Percentiles rank a stretch among this genome's conserved stretches.
Evolutionary conservation across 2,888 invertebrate genomes (phyloP).

Genomic region (Capitulum mitella): DNA sequence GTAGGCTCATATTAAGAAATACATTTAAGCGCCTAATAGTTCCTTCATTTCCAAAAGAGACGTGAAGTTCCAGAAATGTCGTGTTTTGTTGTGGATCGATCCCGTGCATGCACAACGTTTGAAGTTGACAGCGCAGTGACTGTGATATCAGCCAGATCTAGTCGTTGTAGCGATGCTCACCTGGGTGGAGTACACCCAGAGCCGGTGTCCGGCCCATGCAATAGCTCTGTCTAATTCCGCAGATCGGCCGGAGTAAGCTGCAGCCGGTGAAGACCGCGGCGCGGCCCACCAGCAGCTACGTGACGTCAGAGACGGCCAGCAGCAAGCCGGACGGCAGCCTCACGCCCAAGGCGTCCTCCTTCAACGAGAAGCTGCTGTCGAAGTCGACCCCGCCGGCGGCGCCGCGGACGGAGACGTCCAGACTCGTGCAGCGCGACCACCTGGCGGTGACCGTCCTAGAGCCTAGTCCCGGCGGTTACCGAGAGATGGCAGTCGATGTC

Average conservation of each 20-base stretch:
- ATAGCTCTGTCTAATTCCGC: background rate
- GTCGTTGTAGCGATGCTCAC: background rate
- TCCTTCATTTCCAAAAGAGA: too few species aligned
- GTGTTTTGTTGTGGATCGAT: too few species aligned
- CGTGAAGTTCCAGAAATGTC: too few species aligned
- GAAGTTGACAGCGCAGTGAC: too few species aligned
- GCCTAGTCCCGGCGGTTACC: background rate
- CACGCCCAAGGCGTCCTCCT: slow-evolving; percentile 32
- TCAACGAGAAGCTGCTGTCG: slow-evolving; percentile 34
- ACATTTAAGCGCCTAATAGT: too few species aligned
- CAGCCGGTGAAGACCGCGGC: background rate
- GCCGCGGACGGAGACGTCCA: slow-evolving; percentile 32
- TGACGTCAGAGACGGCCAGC: background rate
- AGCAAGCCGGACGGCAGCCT: background rate
- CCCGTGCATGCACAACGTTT: too few species aligned
- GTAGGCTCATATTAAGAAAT: too few species aligned
- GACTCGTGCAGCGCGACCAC: slow-evolving; percentile 33
- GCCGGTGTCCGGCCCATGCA: too few species aligned
- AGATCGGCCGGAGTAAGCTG: background rate
- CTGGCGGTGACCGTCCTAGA: slow-evolving; percentile 37
- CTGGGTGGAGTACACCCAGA: too few species aligned
- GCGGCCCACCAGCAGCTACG: background rate
- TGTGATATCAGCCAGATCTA: too few species aligned
- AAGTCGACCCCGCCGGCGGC: slow-evolving; percentile 31
- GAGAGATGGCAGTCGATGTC: slow-evolving; percentile 12